These are phyloP conservation scores for Daktulosphaira vitifoliae DNA, from an alignment of 1,140 invertebrate species.

Conservation along the genomic window DNA sequence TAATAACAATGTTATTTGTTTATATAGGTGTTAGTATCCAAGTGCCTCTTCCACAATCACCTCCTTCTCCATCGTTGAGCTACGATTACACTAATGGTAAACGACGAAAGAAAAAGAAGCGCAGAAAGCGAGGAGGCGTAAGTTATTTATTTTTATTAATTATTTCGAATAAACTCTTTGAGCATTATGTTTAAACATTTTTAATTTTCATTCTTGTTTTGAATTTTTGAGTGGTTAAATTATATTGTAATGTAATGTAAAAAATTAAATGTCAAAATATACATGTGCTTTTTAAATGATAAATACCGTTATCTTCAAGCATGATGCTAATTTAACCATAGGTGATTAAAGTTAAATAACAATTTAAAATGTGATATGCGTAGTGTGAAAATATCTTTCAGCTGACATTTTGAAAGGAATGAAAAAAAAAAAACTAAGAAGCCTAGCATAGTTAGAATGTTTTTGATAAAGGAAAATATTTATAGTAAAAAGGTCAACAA, in stretches of 20 bases:
- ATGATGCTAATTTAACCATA: no score
- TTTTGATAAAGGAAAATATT: constrained; percentile 2
- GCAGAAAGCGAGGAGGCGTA: constrained; percentile 39
- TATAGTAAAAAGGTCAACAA: constrained; percentile 26
- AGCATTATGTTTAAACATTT: neutral
- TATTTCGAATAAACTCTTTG: neutral
- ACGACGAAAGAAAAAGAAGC: constrained; percentile 36
- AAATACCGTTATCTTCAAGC: no score
- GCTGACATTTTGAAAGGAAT: constrained; percentile 17
- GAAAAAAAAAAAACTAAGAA: neutral
- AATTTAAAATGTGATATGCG: neutral
- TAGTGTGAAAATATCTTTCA: neutral
- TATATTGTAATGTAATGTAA: neutral
- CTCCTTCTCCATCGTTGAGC: constrained; percentile 31
- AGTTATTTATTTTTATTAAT: constrained; percentile 26
- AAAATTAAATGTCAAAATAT: neutral
- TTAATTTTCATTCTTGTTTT: neutral
- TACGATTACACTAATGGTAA: constrained; percentile 24
- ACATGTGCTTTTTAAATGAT: neutral
- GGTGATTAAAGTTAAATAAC: neutral
- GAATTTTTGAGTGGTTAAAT: neutral
- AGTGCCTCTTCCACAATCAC: constrained; percentile 35
- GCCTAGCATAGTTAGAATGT: neutral
- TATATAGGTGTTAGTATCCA: constrained; percentile 37
- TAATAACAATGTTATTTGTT: no score